A percentile compares a stretch with the other conserved stretches of the same genome.
phyloP scores from a whole-genome alignment of 2,888 invertebrate species.

The Xiphydria camelus region DNA sequence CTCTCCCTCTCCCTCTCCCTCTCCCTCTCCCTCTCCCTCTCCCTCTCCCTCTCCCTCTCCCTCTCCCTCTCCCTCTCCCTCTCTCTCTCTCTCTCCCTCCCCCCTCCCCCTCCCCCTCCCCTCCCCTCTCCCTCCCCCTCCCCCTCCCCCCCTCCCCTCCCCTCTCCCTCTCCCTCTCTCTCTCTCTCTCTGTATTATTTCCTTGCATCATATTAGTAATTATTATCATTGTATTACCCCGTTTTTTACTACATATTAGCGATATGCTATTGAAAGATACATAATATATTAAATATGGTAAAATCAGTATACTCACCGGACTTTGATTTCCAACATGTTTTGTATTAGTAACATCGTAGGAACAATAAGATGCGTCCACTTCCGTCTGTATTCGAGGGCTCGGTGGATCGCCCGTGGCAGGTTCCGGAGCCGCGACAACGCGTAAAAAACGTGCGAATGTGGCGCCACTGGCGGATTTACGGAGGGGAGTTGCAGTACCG shows the following conservation, averaged over 20 bases:
- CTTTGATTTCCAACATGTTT: conserved; percentile 54
- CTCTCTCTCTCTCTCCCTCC: too few relatives aligned
- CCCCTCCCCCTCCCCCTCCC: too few relatives aligned
- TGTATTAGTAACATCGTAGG: conserved; percentile 52
- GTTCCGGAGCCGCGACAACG: conserved; percentile 63
- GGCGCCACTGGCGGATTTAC: conserved; percentile 62
- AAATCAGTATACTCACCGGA: conserved; percentile 42
- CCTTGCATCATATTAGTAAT: not conserved
- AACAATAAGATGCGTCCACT: conserved; percentile 64
- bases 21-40: too few relatives aligned
- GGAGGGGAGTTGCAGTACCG: conserved; percentile 41
- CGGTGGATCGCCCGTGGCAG: conserved; percentile 60
- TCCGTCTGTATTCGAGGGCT: conserved; percentile 65
- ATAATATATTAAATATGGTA: not conserved
- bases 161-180: not conserved
- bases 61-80: too few relatives aligned
- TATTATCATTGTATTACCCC: not conserved
- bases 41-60: too few relatives aligned
- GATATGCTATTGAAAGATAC: not conserved
- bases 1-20: too few relatives aligned
- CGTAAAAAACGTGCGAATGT: conserved; percentile 75
- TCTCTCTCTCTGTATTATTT: not conserved
- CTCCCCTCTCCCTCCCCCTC: too few relatives aligned
- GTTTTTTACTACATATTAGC: too few relatives aligned
- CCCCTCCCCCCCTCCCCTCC: not conserved